Conservation (phyloP, 1,140 invertebrate species). For the Oreohelix idahoensis region DNA sequence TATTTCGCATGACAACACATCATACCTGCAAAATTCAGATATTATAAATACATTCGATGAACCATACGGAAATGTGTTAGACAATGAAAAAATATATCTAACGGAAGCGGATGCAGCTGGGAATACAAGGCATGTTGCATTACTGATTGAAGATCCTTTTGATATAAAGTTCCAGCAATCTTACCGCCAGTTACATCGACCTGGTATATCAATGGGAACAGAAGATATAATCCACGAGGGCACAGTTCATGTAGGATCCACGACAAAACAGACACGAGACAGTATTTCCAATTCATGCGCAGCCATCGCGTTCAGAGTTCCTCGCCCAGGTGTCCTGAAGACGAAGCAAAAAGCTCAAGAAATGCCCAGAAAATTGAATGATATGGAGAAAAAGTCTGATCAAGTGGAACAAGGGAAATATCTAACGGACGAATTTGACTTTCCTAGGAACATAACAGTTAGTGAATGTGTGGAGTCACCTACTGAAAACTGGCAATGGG, state of each 20-base stretch:
- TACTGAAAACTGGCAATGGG: conserved; percentile 12
- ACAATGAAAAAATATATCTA: background rate
- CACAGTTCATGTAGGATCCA: background rate
- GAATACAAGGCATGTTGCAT: too few species aligned
- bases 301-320: background rate
- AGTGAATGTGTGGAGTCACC: conserved; percentile 18
- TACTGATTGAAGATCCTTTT: conserved; percentile 11
- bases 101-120: too few species aligned
- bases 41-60: background rate
- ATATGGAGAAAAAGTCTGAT: background rate
- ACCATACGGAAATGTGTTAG: background rate
- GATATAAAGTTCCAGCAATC: background rate
- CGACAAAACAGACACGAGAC: background rate
- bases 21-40: background rate
- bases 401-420: background rate
- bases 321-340: background rate
- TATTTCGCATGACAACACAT: background rate
- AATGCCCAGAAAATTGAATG: background rate
- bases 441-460: conserved; percentile 12
- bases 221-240: too few species aligned
- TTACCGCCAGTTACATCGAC: background rate
- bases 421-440: background rate
- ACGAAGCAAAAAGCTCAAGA: background rate
- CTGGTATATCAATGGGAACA: background rate
- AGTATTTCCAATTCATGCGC: background rate